These are phyloP conservation scores for Ennomos erosarius DNA, from an alignment of 2,888 invertebrate genomes.

Conservation along the genomic window DNA sequence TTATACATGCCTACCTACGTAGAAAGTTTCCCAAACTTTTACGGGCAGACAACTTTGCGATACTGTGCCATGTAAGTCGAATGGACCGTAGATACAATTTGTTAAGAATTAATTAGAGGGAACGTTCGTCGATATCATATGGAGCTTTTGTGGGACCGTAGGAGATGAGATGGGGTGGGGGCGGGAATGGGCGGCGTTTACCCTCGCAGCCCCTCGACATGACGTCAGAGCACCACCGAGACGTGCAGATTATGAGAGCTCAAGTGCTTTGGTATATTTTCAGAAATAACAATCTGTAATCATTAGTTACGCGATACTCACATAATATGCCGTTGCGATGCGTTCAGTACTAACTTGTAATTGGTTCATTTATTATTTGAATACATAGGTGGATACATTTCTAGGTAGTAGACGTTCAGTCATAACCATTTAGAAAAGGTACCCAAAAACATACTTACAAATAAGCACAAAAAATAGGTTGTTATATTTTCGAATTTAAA, in stretches of 20 bases:
- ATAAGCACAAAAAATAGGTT: too few species aligned
- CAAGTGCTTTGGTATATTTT: constrained; percentile 43
- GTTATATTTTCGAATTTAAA: too few species aligned
- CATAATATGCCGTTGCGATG: constrained; percentile 1
- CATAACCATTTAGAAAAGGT: too few species aligned
- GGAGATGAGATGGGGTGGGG: constrained; percentile 24
- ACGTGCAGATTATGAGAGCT: constrained; percentile 43
- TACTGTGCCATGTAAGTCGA: constrained; percentile 38
- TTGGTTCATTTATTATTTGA: too few species aligned
- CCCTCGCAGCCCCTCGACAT: constrained; percentile 43
- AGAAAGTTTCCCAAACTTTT: constrained; percentile 7
- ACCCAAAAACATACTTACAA: too few species aligned
- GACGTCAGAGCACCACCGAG: constrained; percentile 51
- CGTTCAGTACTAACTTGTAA: too few species aligned
- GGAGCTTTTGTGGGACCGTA: constrained; percentile 43
- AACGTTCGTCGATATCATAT: constrained; percentile 43
- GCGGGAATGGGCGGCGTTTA: constrained; percentile 19
- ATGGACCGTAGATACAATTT: constrained; percentile 43
- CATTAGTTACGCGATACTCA: constrained; percentile 25
- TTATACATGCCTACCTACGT: background rate
- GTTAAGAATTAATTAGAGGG: constrained; percentile 51
- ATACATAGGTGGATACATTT: too few species aligned
- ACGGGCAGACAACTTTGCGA: constrained; percentile 1
- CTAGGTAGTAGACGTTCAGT: too few species aligned
- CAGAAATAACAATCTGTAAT: constrained; percentile 32